These are phyloP conservation scores for Rafetus swinhoei DNA, from an alignment of 2,113 vertebrate species.

Conservation along the genomic window DNA sequence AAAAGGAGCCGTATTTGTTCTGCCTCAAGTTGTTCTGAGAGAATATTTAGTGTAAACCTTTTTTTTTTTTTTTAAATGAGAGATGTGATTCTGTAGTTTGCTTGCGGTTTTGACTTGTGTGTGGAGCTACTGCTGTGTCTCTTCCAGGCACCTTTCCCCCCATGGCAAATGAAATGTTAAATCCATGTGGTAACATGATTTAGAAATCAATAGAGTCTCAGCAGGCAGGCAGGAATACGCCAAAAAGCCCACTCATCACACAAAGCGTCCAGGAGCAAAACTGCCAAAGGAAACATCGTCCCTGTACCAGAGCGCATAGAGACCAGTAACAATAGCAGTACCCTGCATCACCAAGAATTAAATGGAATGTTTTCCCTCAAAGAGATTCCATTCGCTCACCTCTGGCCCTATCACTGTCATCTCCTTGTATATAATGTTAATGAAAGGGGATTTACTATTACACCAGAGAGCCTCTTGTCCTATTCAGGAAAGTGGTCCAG, in stretches of 20 bases:
- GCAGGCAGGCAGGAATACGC: not conserved
- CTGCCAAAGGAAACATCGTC: not conserved
- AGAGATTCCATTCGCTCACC: not conserved
- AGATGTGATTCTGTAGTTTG: not conserved
- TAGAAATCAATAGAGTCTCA: not conserved
- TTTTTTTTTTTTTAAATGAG: not conserved
- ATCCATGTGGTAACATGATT: not conserved
- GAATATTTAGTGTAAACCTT: not conserved
- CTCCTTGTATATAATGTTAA: not conserved
- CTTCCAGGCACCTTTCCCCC: not conserved
- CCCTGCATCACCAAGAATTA: not conserved
- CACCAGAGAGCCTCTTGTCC: not conserved
- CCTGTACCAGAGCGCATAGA: not conserved
- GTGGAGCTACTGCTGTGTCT: not conserved
- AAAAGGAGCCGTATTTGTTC: not conserved
- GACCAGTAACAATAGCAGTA: not conserved
- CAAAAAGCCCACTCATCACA: not conserved
- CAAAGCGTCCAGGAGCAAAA: not conserved
- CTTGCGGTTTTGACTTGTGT: not conserved
- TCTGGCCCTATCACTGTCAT: not conserved
- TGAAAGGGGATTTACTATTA: not conserved
- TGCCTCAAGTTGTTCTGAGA: not conserved
- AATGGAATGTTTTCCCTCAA: not conserved
- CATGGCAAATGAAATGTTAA: not conserved
- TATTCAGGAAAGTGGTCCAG: fast-evolving